Evolutionary conservation across 2,888 invertebrate genomes (phyloP), one percentile per base, ranked within the genome.

Genomic region (Pseudeuparius sepicola): DNA sequence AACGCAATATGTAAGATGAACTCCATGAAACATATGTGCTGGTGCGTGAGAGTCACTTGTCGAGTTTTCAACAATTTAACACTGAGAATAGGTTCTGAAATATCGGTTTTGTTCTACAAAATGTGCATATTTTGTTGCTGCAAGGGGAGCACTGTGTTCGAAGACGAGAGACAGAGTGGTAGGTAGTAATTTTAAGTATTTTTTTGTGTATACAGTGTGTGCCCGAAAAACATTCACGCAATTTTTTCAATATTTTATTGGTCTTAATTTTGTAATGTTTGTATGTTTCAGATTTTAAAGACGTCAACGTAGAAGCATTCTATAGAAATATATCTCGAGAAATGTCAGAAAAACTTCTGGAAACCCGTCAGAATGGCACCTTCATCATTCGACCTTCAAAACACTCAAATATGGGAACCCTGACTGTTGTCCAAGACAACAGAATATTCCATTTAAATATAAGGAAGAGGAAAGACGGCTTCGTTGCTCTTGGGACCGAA

Each of bases 381-480:
- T 74, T 72, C 45, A 62, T 74, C 30, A 55, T 74, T 42, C 59
- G 73, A 33, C 74, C 73, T 29, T 68, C 70, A 1, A 68, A 66
- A 46, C 67, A 67, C 61, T 48, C 43, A 27, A 43, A 43, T 43
- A 39, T 57, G 1, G 73, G 70, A 48, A 73, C 71, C 1, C 52
- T 74, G 20, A 70, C 68, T 15, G 64, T 74, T 7, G 57, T 68
- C 0, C 73, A 73, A 46, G 56, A 66, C 18, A 56, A 55, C 30
- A 60, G 63, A 28, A 67, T 73, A 14, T 72, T 69, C 56, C 73
- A 74, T 53, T 65, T 74, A 13, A 68, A 69, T 16, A 65, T 73
- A n/a, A 60, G 70, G 6, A 60, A 68, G 5, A 46, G 53, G 39
- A 51, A 62, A 1, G 73, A 73, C 53, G 66, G 67, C 11, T 59